A percentile compares a stretch with the other conserved stretches of the same genome.
Conservation (phyloP, 1,140 invertebrate species). For the Wiebesia pumilae region DNA sequence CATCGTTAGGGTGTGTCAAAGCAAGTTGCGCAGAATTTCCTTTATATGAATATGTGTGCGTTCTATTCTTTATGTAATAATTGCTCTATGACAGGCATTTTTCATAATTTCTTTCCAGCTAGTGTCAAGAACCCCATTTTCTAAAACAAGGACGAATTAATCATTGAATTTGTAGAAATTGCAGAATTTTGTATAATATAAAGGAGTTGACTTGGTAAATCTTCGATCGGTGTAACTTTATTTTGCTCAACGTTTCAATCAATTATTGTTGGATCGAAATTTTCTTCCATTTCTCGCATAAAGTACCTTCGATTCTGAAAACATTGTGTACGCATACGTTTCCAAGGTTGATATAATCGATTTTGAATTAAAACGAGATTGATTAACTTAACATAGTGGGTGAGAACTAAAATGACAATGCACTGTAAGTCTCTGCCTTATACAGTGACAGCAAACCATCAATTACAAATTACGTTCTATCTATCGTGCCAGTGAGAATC, state of each 20-base stretch:
- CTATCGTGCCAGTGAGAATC: not conserved
- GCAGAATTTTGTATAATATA: not conserved
- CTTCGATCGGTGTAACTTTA: no score
- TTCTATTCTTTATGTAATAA: not conserved
- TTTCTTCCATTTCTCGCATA: not conserved
- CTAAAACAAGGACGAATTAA: no score
- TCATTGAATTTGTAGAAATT: no score
- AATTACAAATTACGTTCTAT: not conserved
- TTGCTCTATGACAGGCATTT: not conserved
- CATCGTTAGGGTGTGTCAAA: slow-evolving; percentile 31
- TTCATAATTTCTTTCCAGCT: not conserved
- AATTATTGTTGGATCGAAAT: not conserved
- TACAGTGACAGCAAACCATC: not conserved
- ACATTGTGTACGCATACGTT: not conserved
- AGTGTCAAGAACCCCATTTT: no score
- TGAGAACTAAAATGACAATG: not conserved
- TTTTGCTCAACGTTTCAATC: not conserved
- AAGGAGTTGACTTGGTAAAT: no score
- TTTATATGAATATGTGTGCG: not conserved
- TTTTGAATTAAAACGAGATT: not conserved
- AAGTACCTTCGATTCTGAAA: not conserved
- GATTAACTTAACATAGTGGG: not conserved
- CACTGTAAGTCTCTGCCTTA: not conserved
- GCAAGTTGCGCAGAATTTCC: not conserved
- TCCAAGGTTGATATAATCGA: not conserved